These are phyloP conservation scores for Busseola fusca DNA, from an alignment of 2,888 invertebrate species.

Conservation along the genomic window DNA sequence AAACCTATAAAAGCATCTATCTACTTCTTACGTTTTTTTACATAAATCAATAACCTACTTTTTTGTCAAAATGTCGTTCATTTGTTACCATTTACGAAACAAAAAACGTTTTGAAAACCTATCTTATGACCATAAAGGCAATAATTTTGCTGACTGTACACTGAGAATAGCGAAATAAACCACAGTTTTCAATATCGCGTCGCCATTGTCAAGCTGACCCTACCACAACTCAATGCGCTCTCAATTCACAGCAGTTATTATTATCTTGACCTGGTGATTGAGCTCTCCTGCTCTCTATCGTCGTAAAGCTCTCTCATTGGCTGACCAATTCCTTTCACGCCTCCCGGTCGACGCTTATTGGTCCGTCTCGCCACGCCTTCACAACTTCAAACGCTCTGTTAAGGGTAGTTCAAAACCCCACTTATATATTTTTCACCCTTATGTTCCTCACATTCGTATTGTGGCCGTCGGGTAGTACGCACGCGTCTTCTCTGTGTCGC, in stretches of 20 bases:
- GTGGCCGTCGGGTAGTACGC: conserved; percentile 81
- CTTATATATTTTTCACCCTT: conserved; percentile 89
- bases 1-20: not conserved
- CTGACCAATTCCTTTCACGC: conserved; percentile 76
- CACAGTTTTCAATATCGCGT: conserved; percentile 79
- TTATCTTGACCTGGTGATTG: conserved; percentile 89
- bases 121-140: conserved; percentile 44
- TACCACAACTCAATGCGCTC: conserved; percentile 88
- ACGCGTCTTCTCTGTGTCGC: conserved; percentile 76
- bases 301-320: conserved; percentile 77
- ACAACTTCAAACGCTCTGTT: conserved; percentile 81
- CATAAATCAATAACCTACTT: conserved; percentile 4
- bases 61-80: not conserved
- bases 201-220: conserved; percentile 85
- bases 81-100: not conserved
- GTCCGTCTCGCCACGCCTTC: conserved; percentile 80
- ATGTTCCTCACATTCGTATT: conserved; percentile 85
- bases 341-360: conserved; percentile 80
- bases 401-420: conserved; percentile 86
- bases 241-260: conserved; percentile 88
- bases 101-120: conserved; percentile 31
- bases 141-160: conserved; percentile 71
- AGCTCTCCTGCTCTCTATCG: conserved; percentile 86
- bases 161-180: conserved; percentile 67
- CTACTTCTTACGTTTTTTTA: conserved; percentile 5